A percentile compares a stretch with the other conserved stretches of the same genome.
Evolutionary conservation across 2,113 vertebrate species (phyloP).

Genomic region (Phaetusa simplex): DNA sequence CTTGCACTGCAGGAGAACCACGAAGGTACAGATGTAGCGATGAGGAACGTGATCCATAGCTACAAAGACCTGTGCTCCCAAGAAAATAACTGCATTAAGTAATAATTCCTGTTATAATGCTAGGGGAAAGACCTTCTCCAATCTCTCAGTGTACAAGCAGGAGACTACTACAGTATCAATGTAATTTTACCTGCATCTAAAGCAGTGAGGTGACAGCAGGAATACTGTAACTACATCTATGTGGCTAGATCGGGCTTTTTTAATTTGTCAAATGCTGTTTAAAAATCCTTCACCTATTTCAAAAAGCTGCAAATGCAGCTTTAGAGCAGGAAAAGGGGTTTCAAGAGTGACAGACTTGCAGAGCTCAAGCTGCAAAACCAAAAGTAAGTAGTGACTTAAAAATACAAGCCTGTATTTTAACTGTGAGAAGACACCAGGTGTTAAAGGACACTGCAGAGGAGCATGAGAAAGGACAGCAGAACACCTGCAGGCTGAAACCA

Average conservation of each 20-base stretch:
- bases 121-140: background rate
- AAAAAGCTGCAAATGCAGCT: background rate
- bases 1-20: background rate
- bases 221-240: accelerated
- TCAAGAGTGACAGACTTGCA: accelerated
- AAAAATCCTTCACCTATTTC: background rate
- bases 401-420: background rate
- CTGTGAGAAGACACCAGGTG: background rate
- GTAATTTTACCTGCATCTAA: background rate
- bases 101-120: accelerated
- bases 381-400: background rate
- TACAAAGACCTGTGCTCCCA: accelerated
- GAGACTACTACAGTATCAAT: accelerated
- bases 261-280: background rate
- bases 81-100: background rate
- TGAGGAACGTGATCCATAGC: accelerated
- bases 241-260: background rate
- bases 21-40: accelerated
- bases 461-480: background rate
- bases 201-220: accelerated
- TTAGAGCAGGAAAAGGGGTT: background rate
- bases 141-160: background rate
- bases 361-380: background rate
- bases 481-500: background rate
- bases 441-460: background rate